phyloP scores from a whole-genome alignment of 2,888 invertebrate genomes.

The Ceraclea dissimilis region DNA sequence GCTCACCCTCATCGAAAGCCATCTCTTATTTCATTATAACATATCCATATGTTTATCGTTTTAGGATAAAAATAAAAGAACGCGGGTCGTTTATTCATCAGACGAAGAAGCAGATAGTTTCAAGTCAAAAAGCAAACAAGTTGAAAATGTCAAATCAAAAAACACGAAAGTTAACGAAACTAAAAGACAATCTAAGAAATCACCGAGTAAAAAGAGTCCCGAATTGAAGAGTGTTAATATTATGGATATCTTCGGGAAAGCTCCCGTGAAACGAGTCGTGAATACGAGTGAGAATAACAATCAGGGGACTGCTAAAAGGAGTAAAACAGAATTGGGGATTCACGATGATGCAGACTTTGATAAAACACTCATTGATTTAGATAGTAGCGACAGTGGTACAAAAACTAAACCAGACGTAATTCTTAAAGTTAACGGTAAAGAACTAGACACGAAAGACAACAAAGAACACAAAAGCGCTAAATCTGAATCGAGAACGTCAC shows the following conservation, averaged over 20 bases:
- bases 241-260: conserved; percentile 55
- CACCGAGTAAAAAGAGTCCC: conserved; percentile 23
- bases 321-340: conserved; percentile 39
- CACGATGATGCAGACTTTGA: conserved; percentile 66
- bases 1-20: too few relatives aligned
- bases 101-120: conserved; percentile 41
- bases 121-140: conserved; percentile 23
- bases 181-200: background rate
- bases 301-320: background rate
- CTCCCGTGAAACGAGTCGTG: conserved; percentile 46
- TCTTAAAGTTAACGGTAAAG: too few relatives aligned
- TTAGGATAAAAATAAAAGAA: conserved; percentile 37
- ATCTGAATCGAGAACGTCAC: too few relatives aligned
- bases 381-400: background rate
- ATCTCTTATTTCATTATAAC: too few relatives aligned
- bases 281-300: conserved; percentile 31
- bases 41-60: conserved; percentile 23
- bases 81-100: conserved; percentile 35
- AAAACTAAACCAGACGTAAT: too few relatives aligned
- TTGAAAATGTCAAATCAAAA: conserved; percentile 26
- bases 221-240: conserved; percentile 39
- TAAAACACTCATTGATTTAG: conserved; percentile 45
- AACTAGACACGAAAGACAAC: too few relatives aligned
- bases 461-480: too few relatives aligned
- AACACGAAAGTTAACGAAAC: background rate